A percentile compares a stretch with the other conserved stretches of the same genome.
phyloP scores from a whole-genome alignment of 2,113 vertebrate genomes.

The Chaetops frenatus region DNA sequence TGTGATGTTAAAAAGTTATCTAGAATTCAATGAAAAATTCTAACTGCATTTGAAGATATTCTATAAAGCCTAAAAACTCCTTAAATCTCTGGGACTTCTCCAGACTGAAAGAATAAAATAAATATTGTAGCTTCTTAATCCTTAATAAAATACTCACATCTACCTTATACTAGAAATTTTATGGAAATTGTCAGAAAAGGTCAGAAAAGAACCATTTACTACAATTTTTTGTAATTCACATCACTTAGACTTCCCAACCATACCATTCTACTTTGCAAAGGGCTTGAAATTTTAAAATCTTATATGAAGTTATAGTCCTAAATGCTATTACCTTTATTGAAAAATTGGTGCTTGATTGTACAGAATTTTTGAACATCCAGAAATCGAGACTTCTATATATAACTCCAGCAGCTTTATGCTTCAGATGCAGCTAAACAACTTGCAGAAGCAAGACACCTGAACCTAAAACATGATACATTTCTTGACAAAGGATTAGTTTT shows the following conservation, averaged over 20 bases:
- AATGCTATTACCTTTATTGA: not conserved
- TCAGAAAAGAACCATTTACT: not conserved
- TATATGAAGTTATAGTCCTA: not conserved
- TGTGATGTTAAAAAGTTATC: no score
- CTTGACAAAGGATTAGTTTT: not conserved
- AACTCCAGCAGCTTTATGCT: not conserved
- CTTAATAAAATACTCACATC: not conserved
- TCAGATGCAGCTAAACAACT: not conserved
- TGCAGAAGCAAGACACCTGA: not conserved
- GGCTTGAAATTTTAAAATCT: not conserved
- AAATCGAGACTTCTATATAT: not conserved
- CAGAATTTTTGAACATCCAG: not conserved
- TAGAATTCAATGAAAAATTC: no score
- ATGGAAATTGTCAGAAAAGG: not conserved
- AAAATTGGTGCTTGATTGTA: not conserved
- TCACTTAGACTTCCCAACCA: not conserved
- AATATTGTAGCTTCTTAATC: not conserved
- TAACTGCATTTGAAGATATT: no score
- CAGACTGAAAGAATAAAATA: not conserved
- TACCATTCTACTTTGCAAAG: not conserved
- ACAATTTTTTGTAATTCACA: not conserved
- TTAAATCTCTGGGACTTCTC: not conserved
- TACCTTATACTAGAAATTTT: not conserved
- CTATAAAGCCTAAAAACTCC: not conserved
- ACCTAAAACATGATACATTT: not conserved